phyloP scores from a whole-genome alignment of 2,113 vertebrate genomes.

The Pitta sordida region DNA sequence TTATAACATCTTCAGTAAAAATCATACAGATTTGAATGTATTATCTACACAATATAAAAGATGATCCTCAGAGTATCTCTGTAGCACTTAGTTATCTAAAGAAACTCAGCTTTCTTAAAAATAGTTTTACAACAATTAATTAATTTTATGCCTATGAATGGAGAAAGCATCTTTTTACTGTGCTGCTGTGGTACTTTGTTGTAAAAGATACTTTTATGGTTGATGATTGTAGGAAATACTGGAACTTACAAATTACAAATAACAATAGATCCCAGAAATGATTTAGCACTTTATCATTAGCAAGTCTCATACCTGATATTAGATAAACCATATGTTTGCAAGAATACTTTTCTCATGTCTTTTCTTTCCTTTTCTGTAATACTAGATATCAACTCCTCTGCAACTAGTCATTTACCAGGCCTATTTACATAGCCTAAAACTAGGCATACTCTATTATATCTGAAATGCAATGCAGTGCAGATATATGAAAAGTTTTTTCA shows the following conservation, averaged over 20 bases:
- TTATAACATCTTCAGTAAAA: not conserved
- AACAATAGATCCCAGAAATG: not conserved
- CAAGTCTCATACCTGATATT: not conserved
- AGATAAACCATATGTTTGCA: not conserved
- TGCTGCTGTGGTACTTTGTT: not conserved
- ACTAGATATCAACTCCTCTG: not conserved
- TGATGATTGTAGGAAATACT: not conserved
- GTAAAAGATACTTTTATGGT: not conserved
- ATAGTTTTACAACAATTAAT: not conserved
- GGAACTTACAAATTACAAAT: not conserved
- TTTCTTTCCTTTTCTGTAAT: slow-evolving; percentile 24
- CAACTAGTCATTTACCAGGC: not conserved
- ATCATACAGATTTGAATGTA: not conserved
- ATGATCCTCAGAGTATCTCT: not conserved
- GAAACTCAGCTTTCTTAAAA: not conserved
- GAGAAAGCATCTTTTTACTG: not conserved
- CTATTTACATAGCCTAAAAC: slow-evolving; percentile 6
- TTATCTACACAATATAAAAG: slow-evolving; percentile 29
- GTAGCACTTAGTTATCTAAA: not conserved
- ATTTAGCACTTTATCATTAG: not conserved
- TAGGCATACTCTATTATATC: not conserved
- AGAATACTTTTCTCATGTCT: not conserved
- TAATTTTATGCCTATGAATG: not conserved
- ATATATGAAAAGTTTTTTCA: not conserved
- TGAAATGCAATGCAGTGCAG: not conserved